Base-by-base conservation (phyloP, 2,888 invertebrate genomes). In the Palloptera scutellata region DNA sequence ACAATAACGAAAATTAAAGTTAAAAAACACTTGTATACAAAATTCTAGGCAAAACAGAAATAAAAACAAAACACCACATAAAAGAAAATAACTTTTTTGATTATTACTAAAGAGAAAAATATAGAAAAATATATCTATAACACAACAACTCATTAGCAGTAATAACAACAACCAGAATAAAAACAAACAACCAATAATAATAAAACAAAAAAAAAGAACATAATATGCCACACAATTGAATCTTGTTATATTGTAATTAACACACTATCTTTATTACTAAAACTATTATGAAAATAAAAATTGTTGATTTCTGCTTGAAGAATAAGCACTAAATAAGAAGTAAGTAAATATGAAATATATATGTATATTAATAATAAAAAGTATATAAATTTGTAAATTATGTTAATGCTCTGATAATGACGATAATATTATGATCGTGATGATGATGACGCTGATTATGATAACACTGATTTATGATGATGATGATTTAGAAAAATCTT, bases 171-270 rank as follows among this genome's bases (percentile, higher is more conserved):
- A 20, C 48, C 19, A 45, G 48, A 45, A 30, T 30, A 48, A 5
- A 48, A 15, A 48, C 48, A 43, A 15, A 51, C 19, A 61, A 40
- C 9, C 13, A 20, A 51, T 30, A 60, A 30, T n/a, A 61, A 48
- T 20, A 48, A 59, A 17, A n/a, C n/a, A 61, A 6, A 6, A 30
- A 30, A 30, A 2, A 30, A 30, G 6, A 30, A 4, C 30, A 30
- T 30, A 6, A 30, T 30, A 30, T 30, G 30, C 30, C 30, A 48
- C 51, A 15, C 30, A 60, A 48, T 48, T 61, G 48, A 48, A 48
- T 61, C 43, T 61, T 61, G 48, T 61, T 61, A 61, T 48, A 61
- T 59, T 48, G 48, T 61, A 61, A 61, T 61, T 61, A 15, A 59
- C 30, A 61, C 48, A 61, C 61, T 15, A 45, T 45, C 30, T 61